phyloP scores from a whole-genome alignment of 2,797 vertebrate genomes.

The Gymnopithys bicolor region DNA sequence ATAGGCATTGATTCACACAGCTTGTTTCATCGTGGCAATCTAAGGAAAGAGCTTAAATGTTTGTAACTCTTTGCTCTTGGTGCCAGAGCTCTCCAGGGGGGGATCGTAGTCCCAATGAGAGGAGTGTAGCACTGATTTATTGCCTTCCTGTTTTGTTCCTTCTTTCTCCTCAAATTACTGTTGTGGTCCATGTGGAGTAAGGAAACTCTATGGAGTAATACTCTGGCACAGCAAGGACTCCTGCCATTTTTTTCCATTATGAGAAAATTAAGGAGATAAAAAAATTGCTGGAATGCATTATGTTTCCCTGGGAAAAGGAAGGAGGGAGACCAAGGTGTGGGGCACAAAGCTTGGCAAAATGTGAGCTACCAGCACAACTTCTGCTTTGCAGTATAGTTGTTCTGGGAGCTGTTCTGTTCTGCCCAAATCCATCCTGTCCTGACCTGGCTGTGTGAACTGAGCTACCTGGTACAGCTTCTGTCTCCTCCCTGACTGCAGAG shows the following conservation, averaged over 20 bases:
- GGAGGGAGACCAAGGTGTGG: not conserved
- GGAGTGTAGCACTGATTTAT: not conserved
- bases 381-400: not conserved
- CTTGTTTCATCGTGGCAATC: not conserved
- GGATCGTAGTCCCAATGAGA: accelerated
- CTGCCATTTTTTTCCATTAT: not conserved
- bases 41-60: not conserved
- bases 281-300: accelerated
- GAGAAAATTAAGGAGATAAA: not conserved
- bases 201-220: not conserved
- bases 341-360: not conserved
- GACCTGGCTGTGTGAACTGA: not conserved
- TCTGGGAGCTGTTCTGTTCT: not conserved
- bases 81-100: not conserved
- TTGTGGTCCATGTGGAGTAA: not conserved
- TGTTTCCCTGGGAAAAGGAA: not conserved
- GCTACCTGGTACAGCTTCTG: not conserved
- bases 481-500: not conserved
- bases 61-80: not conserved
- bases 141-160: not conserved
- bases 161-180: not conserved
- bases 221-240: not conserved
- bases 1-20: not conserved
- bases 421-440: not conserved
- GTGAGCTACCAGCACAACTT: not conserved